Conservation (phyloP, 2,113 vertebrate genomes). For the Choloepus hoffmanni region DNA sequence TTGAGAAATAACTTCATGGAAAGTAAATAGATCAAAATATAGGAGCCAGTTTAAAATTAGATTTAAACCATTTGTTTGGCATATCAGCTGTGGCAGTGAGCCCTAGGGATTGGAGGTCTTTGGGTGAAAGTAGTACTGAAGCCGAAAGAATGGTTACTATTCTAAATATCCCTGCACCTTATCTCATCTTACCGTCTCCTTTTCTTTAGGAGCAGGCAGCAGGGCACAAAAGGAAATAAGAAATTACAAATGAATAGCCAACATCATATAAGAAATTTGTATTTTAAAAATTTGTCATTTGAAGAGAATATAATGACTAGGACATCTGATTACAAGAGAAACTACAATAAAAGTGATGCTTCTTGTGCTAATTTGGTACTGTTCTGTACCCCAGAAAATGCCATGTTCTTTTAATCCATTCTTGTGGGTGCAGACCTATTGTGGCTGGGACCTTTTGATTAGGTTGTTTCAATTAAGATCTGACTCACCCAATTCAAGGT, state of each 20-base stretch:
- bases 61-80: neutral
- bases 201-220: neutral
- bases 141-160: neutral
- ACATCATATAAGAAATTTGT: neutral
- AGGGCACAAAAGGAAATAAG: neutral
- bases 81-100: neutral
- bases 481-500: no score
- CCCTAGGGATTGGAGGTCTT: neutral
- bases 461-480: no score
- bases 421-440: no score
- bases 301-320: neutral
- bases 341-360: neutral
- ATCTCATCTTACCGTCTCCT: neutral
- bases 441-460: no score
- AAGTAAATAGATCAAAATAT: neutral
- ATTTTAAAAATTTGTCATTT: neutral
- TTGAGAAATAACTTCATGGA: neutral
- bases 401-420: no score
- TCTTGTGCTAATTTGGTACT: no score
- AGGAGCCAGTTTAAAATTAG: constrained; percentile 15
- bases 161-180: no score
- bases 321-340: neutral
- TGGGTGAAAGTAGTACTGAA: neutral
- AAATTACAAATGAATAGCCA: neutral
- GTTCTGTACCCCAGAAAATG: no score